These are phyloP conservation scores for Stenotaenia linearis DNA, from an alignment of 2,888 invertebrate genomes.

Conservation along the genomic window DNA sequence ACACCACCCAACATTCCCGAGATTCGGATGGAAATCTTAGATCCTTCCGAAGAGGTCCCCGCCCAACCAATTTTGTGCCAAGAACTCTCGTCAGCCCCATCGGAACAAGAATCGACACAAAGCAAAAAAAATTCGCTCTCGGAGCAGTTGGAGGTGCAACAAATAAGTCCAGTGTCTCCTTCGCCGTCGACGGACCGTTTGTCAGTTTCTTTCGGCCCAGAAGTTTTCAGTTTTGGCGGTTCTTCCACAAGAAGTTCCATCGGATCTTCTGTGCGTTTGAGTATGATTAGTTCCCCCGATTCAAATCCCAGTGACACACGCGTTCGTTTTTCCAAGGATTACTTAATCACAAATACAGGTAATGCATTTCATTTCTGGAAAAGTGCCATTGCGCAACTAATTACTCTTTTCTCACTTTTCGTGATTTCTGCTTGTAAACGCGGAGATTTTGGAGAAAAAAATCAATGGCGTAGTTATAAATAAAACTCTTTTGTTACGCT, in stretches of 20 bases:
- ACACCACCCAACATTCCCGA: conserved; percentile 8
- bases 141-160: not conserved
- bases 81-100: not conserved
- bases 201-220: conserved; percentile 66
- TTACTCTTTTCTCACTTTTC: not conserved
- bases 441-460: not conserved
- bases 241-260: not conserved
- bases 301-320: conserved; percentile 5
- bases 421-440: not conserved
- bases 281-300: conserved; percentile 3
- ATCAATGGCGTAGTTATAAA: not conserved
- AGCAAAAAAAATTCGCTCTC: conserved; percentile 15
- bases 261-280: not conserved
- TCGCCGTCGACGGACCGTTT: conserved; percentile 65
- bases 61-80: conserved; percentile 5
- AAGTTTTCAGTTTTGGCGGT: conserved; percentile 42
- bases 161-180: conserved; percentile 52
- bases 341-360: not conserved
- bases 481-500: not conserved
- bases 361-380: not conserved
- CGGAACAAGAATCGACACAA: not conserved
- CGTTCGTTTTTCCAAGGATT: not conserved
- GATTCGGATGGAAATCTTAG: conserved; percentile 24
- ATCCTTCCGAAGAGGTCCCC: conserved; percentile 17
- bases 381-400: not conserved